Percentiles rank a stretch among this genome's conserved stretches.
Evolutionary conservation across 2,888 invertebrate species (phyloP).

Genomic region (Yponomeuta malinellus): DNA sequence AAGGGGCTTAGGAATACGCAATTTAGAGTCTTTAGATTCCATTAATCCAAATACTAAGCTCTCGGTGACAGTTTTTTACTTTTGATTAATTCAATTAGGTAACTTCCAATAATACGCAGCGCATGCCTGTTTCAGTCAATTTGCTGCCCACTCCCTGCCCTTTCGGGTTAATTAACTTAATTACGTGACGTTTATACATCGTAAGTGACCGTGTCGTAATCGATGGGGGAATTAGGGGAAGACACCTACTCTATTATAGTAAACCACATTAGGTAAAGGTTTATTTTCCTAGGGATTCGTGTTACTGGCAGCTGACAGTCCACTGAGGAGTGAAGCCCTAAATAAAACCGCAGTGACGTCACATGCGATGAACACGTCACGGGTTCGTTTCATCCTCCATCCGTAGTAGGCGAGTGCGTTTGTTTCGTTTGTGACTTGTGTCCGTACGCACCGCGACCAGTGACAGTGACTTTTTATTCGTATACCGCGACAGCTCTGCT

Average conservation of each 20-base stretch:
- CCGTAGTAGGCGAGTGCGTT: neutral
- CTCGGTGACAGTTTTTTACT: neutral
- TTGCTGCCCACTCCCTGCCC: constrained; percentile 36
- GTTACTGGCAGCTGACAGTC: neutral
- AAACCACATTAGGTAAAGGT: neutral
- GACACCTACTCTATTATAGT: constrained; percentile 25
- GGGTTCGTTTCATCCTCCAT: constrained; percentile 18
- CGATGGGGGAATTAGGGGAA: constrained; percentile 21
- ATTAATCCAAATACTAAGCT: too few relatives aligned
- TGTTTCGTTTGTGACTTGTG: neutral
- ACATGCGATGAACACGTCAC: constrained; percentile 38
- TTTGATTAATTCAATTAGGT: neutral
- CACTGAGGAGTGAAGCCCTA: neutral
- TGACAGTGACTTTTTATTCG: neutral
- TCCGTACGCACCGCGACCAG: too few relatives aligned
- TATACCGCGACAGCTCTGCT: neutral
- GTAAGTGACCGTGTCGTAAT: constrained; percentile 36
- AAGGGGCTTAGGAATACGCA: too few relatives aligned
- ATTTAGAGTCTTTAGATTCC: too few relatives aligned
- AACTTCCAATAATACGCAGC: constrained; percentile 9
- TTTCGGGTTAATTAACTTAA: constrained; percentile 50
- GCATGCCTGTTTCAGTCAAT: constrained; percentile 25
- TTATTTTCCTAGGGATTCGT: neutral
- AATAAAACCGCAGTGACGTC: constrained; percentile 38
- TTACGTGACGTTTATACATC: constrained; percentile 39